Base-by-base conservation (phyloP, 2,113 vertebrate genomes). In the Ophthalmolycus amberensis region DNA sequence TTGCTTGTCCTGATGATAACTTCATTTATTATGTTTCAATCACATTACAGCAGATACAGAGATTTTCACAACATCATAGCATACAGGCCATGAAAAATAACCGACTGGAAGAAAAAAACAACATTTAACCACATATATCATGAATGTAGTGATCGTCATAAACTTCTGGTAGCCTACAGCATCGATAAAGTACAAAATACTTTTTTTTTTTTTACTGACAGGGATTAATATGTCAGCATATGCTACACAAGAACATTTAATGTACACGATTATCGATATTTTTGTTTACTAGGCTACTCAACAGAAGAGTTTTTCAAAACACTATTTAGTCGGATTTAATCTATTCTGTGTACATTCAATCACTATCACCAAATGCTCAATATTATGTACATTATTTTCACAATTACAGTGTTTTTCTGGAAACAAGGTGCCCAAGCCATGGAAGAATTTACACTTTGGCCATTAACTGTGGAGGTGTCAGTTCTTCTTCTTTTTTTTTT, bases 31-130 rank as follows among this genome's bases (percentile, higher is more conserved):
- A 81, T 70, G 82, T 84, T 91, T 89, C 72, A 93, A 84, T 84
- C 93, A 95, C 93, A 91, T 87, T 91, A 95, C 94, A 95, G 84
- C 90, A 94, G 88, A 92, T 94, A 94, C 94, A 92, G 85, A 87
- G 81, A 78, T 88, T 86, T 90, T 67, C 91, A 95, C 90, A 86
- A 92, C 82, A 88, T 67, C 66, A 84, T 73, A 75, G 79, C 65
- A 64, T 66, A 77, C 50, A 87, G 78, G 81, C 88, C 83, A 89
- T 90, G 73, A 80, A 92, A 90, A 88, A 91, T 66, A 89, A 72
- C 56, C 73, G 4, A 64, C 69, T 86, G 70, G 84, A 88, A 85
- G 74, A 32, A 79, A 75, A 77, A 75, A 74, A 72, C 85, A 77
- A 93, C 89, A 94, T 89, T 84, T 74, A 82, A 83, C 56, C 78